phyloP scores from a whole-genome alignment of 2,797 vertebrate genomes.

The Emys orbicularis region DNA sequence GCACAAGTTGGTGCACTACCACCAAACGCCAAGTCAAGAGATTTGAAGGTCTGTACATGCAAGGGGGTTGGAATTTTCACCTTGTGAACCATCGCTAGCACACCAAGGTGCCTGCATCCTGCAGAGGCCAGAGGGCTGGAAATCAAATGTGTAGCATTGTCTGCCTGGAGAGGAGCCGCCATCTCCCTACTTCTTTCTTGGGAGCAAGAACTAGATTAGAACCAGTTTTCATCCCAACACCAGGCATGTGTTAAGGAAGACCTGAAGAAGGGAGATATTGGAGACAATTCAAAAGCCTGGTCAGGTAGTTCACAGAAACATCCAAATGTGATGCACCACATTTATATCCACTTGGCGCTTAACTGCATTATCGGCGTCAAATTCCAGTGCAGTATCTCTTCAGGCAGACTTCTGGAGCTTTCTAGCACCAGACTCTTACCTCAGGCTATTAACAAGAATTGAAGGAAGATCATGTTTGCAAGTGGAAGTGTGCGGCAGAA shows the following conservation, averaged over 20 bases:
- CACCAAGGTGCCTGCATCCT: background rate
- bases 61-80: no score
- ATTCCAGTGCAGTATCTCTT: no score
- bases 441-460: background rate
- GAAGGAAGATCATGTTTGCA: background rate
- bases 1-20: background rate
- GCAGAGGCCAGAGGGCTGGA: background rate
- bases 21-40: background rate
- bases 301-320: background rate
- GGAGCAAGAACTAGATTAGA: background rate
- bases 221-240: accelerated
- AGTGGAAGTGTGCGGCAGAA: background rate
- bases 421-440: accelerated
- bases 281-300: accelerated
- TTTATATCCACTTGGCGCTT: background rate
- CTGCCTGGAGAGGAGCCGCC: background rate
- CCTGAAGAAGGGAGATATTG: background rate
- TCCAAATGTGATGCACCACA: accelerated
- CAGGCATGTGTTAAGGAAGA: background rate
- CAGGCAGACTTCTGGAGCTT: background rate
- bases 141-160: no score
- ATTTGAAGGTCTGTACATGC: no score
- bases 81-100: no score
- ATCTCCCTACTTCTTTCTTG: background rate
- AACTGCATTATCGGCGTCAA: background rate